Conservation (phyloP, 2,888 invertebrate genomes). For the Lottia gigantea region DNA sequence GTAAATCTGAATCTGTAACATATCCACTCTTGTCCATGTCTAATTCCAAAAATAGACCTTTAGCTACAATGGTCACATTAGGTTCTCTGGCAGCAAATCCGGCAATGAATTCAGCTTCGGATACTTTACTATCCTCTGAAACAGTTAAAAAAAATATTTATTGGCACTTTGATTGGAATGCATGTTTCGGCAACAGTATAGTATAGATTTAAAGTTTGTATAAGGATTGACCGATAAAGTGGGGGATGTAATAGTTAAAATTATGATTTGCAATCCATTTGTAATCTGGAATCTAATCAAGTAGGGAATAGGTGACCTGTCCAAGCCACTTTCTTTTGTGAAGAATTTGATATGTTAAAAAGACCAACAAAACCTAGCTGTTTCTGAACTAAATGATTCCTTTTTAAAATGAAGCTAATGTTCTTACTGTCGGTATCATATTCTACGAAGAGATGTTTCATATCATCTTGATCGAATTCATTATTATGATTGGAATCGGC, state of each 20-base stretch:
- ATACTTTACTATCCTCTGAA: constrained; percentile 26
- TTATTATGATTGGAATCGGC: constrained; percentile 32
- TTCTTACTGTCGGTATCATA: constrained; percentile 32
- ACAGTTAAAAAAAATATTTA: no score
- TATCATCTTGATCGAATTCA: constrained; percentile 26
- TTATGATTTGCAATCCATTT: no score
- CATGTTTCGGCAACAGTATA: no score
- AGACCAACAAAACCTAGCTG: not conserved
- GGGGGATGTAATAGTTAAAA: no score
- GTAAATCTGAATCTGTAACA: constrained; percentile 26
- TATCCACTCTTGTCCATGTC: constrained; percentile 31
- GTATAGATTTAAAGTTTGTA: no score
- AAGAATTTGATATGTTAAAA: not conserved
- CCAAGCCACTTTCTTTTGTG: not conserved
- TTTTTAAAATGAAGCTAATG: not conserved
- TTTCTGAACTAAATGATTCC: not conserved
- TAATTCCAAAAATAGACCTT: constrained; percentile 32
- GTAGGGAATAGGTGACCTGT: no score
- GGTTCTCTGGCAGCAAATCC: constrained; percentile 25
- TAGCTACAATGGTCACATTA: constrained; percentile 21
- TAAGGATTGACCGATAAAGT: no score
- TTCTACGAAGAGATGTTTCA: constrained; percentile 26
- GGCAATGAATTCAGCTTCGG: constrained; percentile 26
- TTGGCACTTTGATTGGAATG: no score
- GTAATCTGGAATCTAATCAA: no score